Base-by-base conservation (phyloP, 2,113 vertebrate genomes). In the Petromus typicus region DNA sequence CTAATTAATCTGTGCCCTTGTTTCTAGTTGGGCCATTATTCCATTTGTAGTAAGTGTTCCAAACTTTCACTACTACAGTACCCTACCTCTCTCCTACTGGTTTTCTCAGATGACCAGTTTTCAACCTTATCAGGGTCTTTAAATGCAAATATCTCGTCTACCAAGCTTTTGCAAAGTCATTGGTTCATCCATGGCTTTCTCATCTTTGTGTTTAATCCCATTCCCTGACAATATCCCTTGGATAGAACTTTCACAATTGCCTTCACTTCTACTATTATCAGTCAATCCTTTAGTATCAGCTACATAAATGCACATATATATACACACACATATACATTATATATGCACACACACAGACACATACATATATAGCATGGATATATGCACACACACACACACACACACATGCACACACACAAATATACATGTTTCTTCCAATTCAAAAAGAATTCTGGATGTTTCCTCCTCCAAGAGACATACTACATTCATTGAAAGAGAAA, bases 371-470 rank as follows among this genome's bases (percentile, higher is more conserved):
- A 54, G 7, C 13, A 54, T 54, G 13, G 51, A 54, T 54, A 54
- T 54, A 54, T 7, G 51, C 13, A 51, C 30, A 67, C 30, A 84
- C 1, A 51, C 16, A 54, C 8, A 56, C 5, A 5, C 71, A 16
- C 8, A 32, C 37, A 43, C 59, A 56, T 12, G n/a, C 45, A 86
- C 37, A 78, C 11, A 59, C 48, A 51, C 48, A 45, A 71, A 25
- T 1, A 37, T 5, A 40, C 10, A 85, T 79, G 0, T 85, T 76
- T 94, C 3, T 71, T 37, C 54, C 40, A 67, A 71, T 43, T 71
- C 56, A 90, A 86, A 92, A 84, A 89, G 17, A 94, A 82, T 2
- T 66, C 40, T 94, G 5, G 32, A 25, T 89, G 91, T 89, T 90
- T 83, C 32, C 45, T 34, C 57, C 40, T 27, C 5, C 5, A n/a